Conservation (phyloP, 2,797 vertebrate species). For the Tinamus major region DNA sequence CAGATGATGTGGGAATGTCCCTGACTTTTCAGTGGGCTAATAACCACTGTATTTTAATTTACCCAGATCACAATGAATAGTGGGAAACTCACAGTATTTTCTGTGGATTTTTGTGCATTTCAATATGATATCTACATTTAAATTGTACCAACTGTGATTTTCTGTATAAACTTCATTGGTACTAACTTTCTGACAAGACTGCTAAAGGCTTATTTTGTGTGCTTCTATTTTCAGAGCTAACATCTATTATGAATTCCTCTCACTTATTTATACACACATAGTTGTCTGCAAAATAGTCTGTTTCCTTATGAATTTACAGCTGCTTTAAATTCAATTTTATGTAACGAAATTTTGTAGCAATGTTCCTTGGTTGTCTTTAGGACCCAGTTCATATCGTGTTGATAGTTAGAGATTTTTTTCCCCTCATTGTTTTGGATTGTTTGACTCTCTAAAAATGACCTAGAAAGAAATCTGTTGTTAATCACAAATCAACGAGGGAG, state of each 20-base stretch:
- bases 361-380: slow-evolving; percentile 7
- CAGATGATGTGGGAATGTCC: slow-evolving; percentile 41
- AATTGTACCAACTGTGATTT: slow-evolving; percentile 10
- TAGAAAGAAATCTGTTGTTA: slow-evolving; percentile 77
- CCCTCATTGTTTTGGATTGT: slow-evolving; percentile 48
- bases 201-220: background rate
- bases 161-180: background rate
- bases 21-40: background rate
- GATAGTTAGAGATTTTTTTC: background rate
- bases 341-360: slow-evolving; percentile 1
- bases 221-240: slow-evolving; percentile 25
- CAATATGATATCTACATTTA: background rate
- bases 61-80: slow-evolving; percentile 5
- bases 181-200: slow-evolving; percentile 18
- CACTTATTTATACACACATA: background rate
- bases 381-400: background rate
- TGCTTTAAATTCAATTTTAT: slow-evolving; percentile 16
- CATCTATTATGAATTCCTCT: slow-evolving; percentile 1
- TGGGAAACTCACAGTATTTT: slow-evolving; percentile 4
- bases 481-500: slow-evolving; percentile 71
- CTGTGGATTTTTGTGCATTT: slow-evolving; percentile 23
- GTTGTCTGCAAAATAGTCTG: slow-evolving; percentile 22
- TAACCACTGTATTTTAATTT: slow-evolving; percentile 26
- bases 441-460: slow-evolving; percentile 71
- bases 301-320: slow-evolving; percentile 39